Base-by-base conservation (phyloP, 1,140 invertebrate species). In the Lepidurus apus region DNA sequence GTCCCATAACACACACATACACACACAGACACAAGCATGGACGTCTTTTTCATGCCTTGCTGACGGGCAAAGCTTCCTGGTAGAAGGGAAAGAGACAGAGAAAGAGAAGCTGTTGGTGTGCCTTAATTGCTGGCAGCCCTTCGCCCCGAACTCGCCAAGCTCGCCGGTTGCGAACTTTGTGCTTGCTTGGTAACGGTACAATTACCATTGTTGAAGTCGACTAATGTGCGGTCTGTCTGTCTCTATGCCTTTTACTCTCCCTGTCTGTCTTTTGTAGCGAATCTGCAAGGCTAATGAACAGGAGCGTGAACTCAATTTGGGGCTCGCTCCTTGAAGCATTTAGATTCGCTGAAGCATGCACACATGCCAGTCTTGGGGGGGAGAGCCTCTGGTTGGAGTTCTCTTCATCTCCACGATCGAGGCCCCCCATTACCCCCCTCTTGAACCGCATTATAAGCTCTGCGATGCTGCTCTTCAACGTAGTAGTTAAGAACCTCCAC, bases 231-330 rank as follows among this genome's bases (percentile, higher is more conserved):
- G 53, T 65, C 53, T 65, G 17, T 65, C 53, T 65, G 53, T 65
- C 53, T 65, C 53, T 65, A 65, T 65, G 53, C 53, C 53, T 13
- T 65, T 65, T 65, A 34, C 53, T 65, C 53, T 34, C 53, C 9
- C 21, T 65, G 53, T 65, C 53, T 65, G 53, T 65, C 53, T 65
- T 65, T 65, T 65, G 53, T 65, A 21, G 9, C 17, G 53, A 65
- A 65, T 65, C 53, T 65, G 53, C 53, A 65, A 65, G 53, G 53
- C 53, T 65, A 65, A 65, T 65, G 53, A 65, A 65, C 53, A 65
- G 13, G 53, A 65, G 53, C 53, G 13, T 65, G 21, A 65, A 65
- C 53, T 65, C 53, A 65, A 65, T 65, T 65, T 65, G 53, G 53
- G 21, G 53, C 53, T 65, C 53, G 8, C 53, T 9, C 53, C 21